Conservation (phyloP, 1,140 invertebrate species). For the Hyposmocoma kahamanoa region DNA sequence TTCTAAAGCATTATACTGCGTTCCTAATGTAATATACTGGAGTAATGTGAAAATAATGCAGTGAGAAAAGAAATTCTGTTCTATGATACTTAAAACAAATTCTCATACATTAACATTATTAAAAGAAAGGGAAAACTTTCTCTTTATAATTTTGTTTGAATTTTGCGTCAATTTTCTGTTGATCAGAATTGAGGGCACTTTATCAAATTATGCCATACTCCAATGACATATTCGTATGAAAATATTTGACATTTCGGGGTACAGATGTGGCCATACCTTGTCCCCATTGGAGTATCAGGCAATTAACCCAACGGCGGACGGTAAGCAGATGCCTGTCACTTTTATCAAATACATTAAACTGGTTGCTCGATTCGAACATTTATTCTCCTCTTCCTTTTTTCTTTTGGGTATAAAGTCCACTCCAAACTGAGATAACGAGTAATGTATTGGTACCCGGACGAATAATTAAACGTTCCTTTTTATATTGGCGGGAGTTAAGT, state of each 20-base stretch:
- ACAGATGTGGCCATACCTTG: constrained; percentile 24
- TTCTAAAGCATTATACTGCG: constrained; percentile 17
- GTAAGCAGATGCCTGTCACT: constrained; percentile 62
- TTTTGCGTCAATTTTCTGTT: too few relatives aligned
- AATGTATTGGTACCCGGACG: constrained; percentile 50
- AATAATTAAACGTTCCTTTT: constrained; percentile 63
- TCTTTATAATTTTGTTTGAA: too few relatives aligned
- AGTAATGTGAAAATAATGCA: too few relatives aligned
- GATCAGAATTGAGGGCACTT: not conserved
- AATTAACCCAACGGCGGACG: constrained; percentile 49
- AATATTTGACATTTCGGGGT: constrained; percentile 46
- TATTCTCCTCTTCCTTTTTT: constrained; percentile 43
- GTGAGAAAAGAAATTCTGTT: too few relatives aligned
- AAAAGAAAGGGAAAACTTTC: too few relatives aligned
- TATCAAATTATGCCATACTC: not conserved
- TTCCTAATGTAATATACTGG: too few relatives aligned
- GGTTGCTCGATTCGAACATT: constrained; percentile 48
- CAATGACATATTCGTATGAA: constrained; percentile 19
- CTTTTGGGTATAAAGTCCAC: constrained; percentile 40
- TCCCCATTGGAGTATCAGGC: constrained; percentile 49
- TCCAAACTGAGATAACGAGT: constrained; percentile 53
- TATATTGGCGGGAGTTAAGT: constrained; percentile 27
- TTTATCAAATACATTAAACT: constrained; percentile 71
- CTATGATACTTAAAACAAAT: too few relatives aligned
- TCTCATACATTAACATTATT: too few relatives aligned